A percentile compares a stretch with the other conserved stretches of the same genome.
Conservation (phyloP, 1,140 invertebrate species). For the Drosophila grimshawi region DNA sequence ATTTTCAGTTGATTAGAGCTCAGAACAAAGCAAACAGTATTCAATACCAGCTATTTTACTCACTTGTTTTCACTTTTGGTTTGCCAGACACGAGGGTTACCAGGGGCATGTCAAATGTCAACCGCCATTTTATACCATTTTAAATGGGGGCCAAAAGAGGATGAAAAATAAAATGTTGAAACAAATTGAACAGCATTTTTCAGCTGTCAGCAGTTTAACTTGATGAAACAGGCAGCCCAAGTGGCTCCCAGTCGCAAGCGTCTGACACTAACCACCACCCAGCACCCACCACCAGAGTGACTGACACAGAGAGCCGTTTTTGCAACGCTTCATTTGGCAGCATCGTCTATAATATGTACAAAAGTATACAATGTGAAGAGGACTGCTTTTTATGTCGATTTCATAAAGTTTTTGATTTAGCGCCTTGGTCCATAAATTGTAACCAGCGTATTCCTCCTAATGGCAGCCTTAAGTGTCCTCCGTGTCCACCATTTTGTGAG, state of each 20-base stretch:
- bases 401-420: slow-evolving; percentile 77
- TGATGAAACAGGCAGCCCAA: slow-evolving; percentile 49
- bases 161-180: slow-evolving; percentile 31
- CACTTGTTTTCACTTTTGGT: slow-evolving; percentile 28
- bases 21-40: slow-evolving; percentile 6
- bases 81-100: not conserved
- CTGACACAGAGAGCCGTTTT: not conserved
- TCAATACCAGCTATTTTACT: slow-evolving; percentile 5
- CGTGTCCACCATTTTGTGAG: slow-evolving; percentile 14
- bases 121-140: slow-evolving; percentile 66
- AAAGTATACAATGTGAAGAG: slow-evolving; percentile 44
- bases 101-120: slow-evolving; percentile 59
- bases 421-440: slow-evolving; percentile 51
- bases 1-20: slow-evolving; percentile 4
- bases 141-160: slow-evolving; percentile 44
- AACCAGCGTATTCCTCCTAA: slow-evolving; percentile 32
- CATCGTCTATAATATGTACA: slow-evolving; percentile 72
- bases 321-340: slow-evolving; percentile 62
- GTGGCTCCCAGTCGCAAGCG: slow-evolving; percentile 25
- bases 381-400: slow-evolving; percentile 49
- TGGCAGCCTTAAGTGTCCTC: slow-evolving; percentile 39
- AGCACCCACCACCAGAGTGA: too few relatives aligned
- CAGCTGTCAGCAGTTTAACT: slow-evolving; percentile 73
- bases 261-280: not conserved
- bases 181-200: slow-evolving; percentile 66